Base-by-base conservation (phyloP, 2,888 invertebrate species). In the Tachystola acroxantha region DNA sequence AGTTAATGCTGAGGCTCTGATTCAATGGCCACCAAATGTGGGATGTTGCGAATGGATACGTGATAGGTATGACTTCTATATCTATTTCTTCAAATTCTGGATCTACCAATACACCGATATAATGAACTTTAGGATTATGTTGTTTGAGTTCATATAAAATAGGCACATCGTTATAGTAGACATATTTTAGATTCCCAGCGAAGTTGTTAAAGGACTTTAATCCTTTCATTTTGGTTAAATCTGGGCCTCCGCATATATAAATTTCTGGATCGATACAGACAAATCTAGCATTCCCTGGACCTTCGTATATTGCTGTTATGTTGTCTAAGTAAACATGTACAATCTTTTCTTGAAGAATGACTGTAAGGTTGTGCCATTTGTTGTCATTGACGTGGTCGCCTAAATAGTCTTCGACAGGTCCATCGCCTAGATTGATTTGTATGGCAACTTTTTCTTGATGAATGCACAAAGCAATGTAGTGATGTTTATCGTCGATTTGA, bases 261-360 rank as follows among this genome's bases (percentile, higher is more conserved):
- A 97, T 95, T 77, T 96, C 96, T 22, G 97, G 97, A 85, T 97
- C 97, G 47, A 97, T 95, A 53, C 96, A 94, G 43, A 97, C 89
- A 89, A 89, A 65, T 90, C 70, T 74, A 1, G 84, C 78, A 25
- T 81, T 89, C 7, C 93, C 93, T 1, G 93, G 92, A 30, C 95
- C 88, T 61, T 94, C 92, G 35, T 94, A 88, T 0, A 89, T 84
- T 52, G 92, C 90, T 20, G 85, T 89, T 57, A 93, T 91, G 32
- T 91, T 88, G 74, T 97, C 96, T 26, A 97, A 84, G 46, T 93
- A 91, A 10, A 97, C 89, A 51, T 90, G 88, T 0, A 97, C 90
- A 10, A 88, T 88, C 48, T 92, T 91, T 38, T 93, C 91, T 52
- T 93, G 91, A 66, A 97, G 94, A 45, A 91, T 90, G 39, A 97